Conservation (phyloP, 1,140 invertebrate species). For the Listronotus bonariensis region DNA sequence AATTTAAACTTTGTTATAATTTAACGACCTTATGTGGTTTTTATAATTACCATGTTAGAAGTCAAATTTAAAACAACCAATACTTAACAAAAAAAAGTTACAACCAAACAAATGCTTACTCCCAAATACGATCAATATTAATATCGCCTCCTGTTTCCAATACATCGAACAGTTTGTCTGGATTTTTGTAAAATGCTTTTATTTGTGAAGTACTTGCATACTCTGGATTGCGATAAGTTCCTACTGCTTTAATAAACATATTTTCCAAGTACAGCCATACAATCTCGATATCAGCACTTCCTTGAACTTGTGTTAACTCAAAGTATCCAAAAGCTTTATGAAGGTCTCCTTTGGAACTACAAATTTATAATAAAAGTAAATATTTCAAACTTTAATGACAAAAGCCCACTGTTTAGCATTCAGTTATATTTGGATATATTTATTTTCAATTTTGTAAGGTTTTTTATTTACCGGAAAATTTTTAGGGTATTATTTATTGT, state of each 20-base stretch:
- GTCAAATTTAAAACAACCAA: too few relatives aligned
- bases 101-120: slow-evolving; percentile 45
- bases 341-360: slow-evolving; percentile 8
- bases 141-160: slow-evolving; percentile 60
- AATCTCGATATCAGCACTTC: slow-evolving; percentile 45
- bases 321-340: slow-evolving; percentile 31
- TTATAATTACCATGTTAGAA: too few relatives aligned
- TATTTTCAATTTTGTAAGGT: too few relatives aligned
- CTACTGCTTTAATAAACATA: slow-evolving; percentile 55
- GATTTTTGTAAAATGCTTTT: slow-evolving; percentile 59
- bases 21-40: too few relatives aligned
- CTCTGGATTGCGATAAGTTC: slow-evolving; percentile 48
- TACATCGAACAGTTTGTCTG: slow-evolving; percentile 56
- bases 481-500: too few relatives aligned
- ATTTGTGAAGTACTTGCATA: slow-evolving; percentile 44
- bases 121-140: slow-evolving; percentile 60
- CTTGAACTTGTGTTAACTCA: slow-evolving; percentile 38
- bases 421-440: too few relatives aligned
- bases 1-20: too few relatives aligned
- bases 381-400: too few relatives aligned
- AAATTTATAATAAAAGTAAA: too few relatives aligned
- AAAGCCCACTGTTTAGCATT: too few relatives aligned
- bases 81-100: too few relatives aligned
- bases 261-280: slow-evolving; percentile 55
- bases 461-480: too few relatives aligned